These are phyloP conservation scores for Brenthis daphne DNA, from an alignment of 2,888 invertebrate species.

Conservation along the genomic window DNA sequence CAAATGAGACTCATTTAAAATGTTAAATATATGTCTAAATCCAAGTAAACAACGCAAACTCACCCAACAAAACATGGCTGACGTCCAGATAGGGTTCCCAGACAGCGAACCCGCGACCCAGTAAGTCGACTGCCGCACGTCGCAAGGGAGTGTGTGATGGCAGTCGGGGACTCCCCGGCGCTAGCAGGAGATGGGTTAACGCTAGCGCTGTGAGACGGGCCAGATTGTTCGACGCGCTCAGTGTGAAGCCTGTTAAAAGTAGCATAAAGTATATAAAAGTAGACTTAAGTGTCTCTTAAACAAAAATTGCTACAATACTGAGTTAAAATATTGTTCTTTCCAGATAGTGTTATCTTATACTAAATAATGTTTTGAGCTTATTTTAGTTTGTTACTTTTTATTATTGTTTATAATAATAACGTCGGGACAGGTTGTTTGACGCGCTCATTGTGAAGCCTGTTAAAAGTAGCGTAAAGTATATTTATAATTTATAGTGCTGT, in stretches of 20 bases:
- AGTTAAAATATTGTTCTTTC: too few relatives aligned
- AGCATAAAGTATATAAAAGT: not conserved
- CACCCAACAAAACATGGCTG: constrained; percentile 70
- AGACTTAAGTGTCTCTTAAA: not conserved
- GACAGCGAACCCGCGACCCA: constrained; percentile 98
- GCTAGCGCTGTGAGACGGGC: constrained; percentile 97
- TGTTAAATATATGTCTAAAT: too few relatives aligned
- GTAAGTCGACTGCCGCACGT: constrained; percentile 97
- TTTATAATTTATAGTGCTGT: too few relatives aligned
- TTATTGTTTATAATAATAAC: too few relatives aligned
- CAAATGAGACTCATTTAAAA: too few relatives aligned
- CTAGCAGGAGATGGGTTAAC: constrained; percentile 93
- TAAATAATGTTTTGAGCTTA: too few relatives aligned
- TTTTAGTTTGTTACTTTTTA: too few relatives aligned
- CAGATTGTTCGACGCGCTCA: constrained; percentile 88
- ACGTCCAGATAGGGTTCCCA: constrained; percentile 95
- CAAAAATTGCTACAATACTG: too few relatives aligned
- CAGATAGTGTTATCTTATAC: too few relatives aligned
- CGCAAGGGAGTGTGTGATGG: constrained; percentile 96
- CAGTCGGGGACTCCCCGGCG: constrained; percentile 91
- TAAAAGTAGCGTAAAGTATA: not conserved
- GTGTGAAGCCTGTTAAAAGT: constrained; percentile 60
- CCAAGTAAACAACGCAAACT: not conserved
- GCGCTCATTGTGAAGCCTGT: not conserved
- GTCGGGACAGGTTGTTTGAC: too few relatives aligned